These are phyloP conservation scores for Leptocoma aspasia DNA, from an alignment of 2,113 vertebrate genomes.

Conservation along the genomic window DNA sequence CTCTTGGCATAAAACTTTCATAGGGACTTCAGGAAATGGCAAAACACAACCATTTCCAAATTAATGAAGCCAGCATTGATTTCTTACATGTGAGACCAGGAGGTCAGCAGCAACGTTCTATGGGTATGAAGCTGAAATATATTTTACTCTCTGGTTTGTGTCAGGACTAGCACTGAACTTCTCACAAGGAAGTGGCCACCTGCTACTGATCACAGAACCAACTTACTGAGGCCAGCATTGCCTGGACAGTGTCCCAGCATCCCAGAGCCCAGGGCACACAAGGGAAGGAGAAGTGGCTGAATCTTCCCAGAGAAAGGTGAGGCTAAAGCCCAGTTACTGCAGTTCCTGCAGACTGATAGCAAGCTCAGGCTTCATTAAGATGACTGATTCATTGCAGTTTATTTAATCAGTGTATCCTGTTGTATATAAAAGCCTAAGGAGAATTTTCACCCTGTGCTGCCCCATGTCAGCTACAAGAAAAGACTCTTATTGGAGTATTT, in stretches of 20 bases:
- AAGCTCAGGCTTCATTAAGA: neutral
- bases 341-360: neutral
- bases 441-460: neutral
- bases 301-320: neutral
- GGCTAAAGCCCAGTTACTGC: neutral
- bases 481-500: neutral
- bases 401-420: neutral
- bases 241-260: neutral
- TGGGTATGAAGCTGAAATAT: neutral
- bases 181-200: neutral
- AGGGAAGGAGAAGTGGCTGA: neutral
- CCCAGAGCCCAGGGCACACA: accelerated
- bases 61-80: neutral
- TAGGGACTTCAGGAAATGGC: neutral
- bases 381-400: neutral
- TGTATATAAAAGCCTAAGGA: neutral
- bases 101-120: neutral
- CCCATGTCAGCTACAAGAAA: neutral
- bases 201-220: neutral
- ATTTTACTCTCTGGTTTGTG: neutral
- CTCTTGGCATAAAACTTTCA: neutral
- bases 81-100: neutral
- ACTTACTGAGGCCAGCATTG: neutral
- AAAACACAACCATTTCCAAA: neutral
- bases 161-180: neutral